phyloP scores from a whole-genome alignment of 37 sponge, comb jelly and placozoan species.

The Bolinopsis microptera region DNA sequence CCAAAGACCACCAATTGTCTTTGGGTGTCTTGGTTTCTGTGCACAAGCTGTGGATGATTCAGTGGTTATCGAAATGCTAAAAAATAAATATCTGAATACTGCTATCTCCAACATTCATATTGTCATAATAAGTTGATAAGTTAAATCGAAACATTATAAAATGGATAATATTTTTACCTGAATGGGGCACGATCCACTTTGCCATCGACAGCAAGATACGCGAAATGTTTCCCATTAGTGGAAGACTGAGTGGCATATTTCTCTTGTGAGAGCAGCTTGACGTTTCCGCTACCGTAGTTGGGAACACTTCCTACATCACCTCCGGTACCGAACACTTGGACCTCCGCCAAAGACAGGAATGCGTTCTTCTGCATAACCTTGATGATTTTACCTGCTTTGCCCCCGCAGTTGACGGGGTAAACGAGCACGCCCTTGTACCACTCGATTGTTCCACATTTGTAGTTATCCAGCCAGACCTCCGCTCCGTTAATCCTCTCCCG shows the following conservation, averaged over 20 bases:
- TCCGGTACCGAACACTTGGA: constrained; percentile 27
- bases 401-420: neutral
- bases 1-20: neutral
- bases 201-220: neutral
- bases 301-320: neutral
- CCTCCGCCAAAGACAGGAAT: neutral
- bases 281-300: neutral
- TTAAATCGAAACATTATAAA: neutral
- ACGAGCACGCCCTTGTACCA: neutral
- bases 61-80: neutral
- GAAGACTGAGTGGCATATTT: neutral
- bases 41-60: neutral
- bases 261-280: neutral
- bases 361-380: neutral
- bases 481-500: neutral
- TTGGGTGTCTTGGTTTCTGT: neutral
- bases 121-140: too few species aligned
- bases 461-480: constrained; percentile 30
- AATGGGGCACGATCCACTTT: neutral
- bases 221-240: neutral
- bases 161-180: neutral
- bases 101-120: too few species aligned
- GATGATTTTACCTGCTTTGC: neutral
- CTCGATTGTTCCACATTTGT: neutral
- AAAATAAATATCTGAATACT: neutral